Evolutionary conservation across 2,888 invertebrate species (phyloP).

Genomic region (Selenia dentaria): DNA sequence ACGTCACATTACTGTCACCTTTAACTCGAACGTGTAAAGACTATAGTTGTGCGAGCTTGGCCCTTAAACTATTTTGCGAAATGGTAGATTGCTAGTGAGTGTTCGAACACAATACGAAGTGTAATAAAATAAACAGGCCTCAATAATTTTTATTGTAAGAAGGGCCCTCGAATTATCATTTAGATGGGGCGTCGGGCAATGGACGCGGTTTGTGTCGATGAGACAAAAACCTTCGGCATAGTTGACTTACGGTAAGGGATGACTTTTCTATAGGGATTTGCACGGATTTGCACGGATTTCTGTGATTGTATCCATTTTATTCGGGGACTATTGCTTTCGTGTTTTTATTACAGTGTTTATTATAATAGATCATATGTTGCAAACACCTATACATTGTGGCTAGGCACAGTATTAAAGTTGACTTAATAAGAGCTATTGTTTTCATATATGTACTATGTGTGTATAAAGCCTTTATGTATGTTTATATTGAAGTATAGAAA

Average conservation of each 20-base stretch:
- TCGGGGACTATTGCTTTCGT: slow-evolving; percentile 35
- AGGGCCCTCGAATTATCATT: slow-evolving; percentile 81
- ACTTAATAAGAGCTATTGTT: too few relatives aligned
- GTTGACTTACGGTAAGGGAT: slow-evolving; percentile 69
- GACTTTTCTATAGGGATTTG: slow-evolving; percentile 52
- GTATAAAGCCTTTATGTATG: too few relatives aligned
- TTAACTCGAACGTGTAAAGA: slow-evolving; percentile 8
- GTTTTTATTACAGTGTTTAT: slow-evolving; percentile 2
- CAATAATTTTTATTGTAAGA: slow-evolving; percentile 83
- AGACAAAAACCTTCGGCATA: slow-evolving; percentile 58
- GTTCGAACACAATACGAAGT: slow-evolving; percentile 78
- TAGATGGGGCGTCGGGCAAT: slow-evolving; percentile 79
- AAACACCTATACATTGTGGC: too few relatives aligned
- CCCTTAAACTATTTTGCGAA: slow-evolving; percentile 28
- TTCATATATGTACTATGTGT: too few relatives aligned
- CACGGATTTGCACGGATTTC: slow-evolving; percentile 55
- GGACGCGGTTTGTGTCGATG: slow-evolving; percentile 64
- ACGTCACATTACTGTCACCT: neutral
- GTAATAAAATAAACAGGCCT: slow-evolving; percentile 82
- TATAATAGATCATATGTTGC: neutral
- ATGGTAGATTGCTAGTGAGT: slow-evolving; percentile 43
- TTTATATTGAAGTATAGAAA: too few relatives aligned
- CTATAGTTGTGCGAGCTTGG: slow-evolving; percentile 31
- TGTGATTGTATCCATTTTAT: slow-evolving; percentile 64
- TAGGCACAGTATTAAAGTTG: too few relatives aligned